Percentiles rank a stretch among this genome's conserved stretches.
These are phyloP conservation scores for Mesoclemmys tuberculata DNA, from an alignment of 2,113 vertebrate species.

Conservation along the genomic window DNA sequence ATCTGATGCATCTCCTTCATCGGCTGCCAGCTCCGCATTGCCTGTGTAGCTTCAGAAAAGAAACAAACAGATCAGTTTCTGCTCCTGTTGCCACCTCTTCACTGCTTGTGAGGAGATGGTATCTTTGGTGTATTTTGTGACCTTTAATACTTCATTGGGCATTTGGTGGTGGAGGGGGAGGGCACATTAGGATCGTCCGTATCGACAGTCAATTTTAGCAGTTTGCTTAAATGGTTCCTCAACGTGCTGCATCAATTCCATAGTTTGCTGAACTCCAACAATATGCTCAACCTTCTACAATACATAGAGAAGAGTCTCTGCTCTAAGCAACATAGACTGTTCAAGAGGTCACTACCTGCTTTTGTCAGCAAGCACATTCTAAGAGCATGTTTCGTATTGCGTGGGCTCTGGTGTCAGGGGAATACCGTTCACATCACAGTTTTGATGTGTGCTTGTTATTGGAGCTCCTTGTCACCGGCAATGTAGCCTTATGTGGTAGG, in stretches of 20 bases:
- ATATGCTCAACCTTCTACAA: not conserved
- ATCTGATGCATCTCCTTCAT: not conserved
- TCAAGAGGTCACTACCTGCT: accelerated
- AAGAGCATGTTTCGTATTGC: accelerated
- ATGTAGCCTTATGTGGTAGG: accelerated
- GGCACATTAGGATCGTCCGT: no score
- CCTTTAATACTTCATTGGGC: no score
- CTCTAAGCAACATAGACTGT: not conserved
- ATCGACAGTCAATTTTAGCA: not conserved
- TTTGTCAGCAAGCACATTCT: not conserved
- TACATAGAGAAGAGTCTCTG: not conserved
- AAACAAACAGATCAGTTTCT: not conserved
- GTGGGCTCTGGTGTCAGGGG: not conserved
- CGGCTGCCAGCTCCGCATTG: not conserved
- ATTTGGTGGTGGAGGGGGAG: no score
- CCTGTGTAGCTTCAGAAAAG: not conserved
- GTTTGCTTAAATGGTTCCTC: not conserved
- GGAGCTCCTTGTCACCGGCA: not conserved
- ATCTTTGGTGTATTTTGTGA: not conserved
- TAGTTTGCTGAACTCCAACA: not conserved
- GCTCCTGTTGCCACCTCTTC: not conserved
- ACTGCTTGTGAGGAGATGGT: not conserved
- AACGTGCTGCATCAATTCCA: accelerated
- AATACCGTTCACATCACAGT: not conserved
- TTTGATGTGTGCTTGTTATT: not conserved